A percentile compares a stretch with the other conserved stretches of the same genome.
Evolutionary conservation across 2,113 vertebrate genomes (phyloP).

Genomic region (Oncorhynchus mykiss): DNA sequence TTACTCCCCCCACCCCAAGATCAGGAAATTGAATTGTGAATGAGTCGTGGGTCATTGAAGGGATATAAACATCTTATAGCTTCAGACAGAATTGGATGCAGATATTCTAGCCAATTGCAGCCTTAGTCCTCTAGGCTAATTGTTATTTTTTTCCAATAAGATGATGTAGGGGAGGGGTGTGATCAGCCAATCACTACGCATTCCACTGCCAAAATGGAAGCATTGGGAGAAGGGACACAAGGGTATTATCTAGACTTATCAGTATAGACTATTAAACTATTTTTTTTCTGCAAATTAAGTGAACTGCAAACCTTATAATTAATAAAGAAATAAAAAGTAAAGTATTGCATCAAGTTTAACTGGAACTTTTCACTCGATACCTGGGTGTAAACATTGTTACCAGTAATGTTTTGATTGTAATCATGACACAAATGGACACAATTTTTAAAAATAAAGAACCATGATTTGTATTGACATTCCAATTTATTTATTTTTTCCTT

Average conservation of each 20-base stretch:
- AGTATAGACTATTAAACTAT: slow-evolving; percentile 13
- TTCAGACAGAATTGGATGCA: slow-evolving; percentile 8
- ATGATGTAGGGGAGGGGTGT: slow-evolving; percentile 16
- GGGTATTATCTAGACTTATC: slow-evolving; percentile 28
- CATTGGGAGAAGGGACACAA: slow-evolving; percentile 18
- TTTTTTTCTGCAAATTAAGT: slow-evolving; percentile 23
- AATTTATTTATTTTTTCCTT: neutral
- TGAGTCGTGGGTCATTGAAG: neutral
- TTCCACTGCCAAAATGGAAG: slow-evolving; percentile 61
- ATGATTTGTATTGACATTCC: slow-evolving; percentile 43
- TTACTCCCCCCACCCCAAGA: neutral
- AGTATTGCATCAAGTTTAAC: slow-evolving; percentile 50
- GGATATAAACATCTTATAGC: neutral
- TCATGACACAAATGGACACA: slow-evolving; percentile 42
- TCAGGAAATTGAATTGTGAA: neutral
- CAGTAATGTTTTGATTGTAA: slow-evolving; percentile 62
- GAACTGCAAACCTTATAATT: slow-evolving; percentile 31
- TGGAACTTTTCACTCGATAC: slow-evolving; percentile 29
- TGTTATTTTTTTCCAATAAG: slow-evolving; percentile 12
- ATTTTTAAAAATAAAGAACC: slow-evolving; percentile 70
- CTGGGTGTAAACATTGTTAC: slow-evolving; percentile 58
- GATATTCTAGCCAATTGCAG: slow-evolving; percentile 22
- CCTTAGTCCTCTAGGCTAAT: slow-evolving; percentile 34
- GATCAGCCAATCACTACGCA: slow-evolving; percentile 43
- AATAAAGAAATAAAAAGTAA: slow-evolving; percentile 27